phyloP scores from a whole-genome alignment of 2,888 invertebrate genomes.

The Eueremaeus valkanovi region DNA sequence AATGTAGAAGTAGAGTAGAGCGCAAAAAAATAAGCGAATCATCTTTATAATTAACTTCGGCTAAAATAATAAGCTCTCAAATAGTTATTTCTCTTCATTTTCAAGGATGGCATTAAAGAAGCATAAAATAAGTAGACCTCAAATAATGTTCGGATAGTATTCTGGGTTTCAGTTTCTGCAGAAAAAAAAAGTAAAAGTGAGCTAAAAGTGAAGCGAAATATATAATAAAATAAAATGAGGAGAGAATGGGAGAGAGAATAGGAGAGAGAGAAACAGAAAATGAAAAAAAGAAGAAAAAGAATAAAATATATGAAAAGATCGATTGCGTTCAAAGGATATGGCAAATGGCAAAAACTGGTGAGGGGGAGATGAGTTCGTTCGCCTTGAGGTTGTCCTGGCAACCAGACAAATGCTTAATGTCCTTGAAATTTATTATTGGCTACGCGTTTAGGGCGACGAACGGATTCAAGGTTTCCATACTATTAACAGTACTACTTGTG shows the following conservation, averaged over 20 bases:
- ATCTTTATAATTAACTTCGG: too few species aligned
- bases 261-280: not conserved
- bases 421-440: slow-evolving; percentile 35
- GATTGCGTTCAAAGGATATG: slow-evolving; percentile 16
- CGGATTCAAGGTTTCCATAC: slow-evolving; percentile 39
- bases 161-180: not conserved
- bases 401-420: slow-evolving; percentile 35
- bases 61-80: too few species aligned
- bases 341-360: not conserved
- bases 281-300: not conserved
- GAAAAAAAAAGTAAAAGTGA: not conserved
- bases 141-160: not conserved
- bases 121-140: too few species aligned
- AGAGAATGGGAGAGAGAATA: not conserved
- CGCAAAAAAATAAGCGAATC: too few species aligned
- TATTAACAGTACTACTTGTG: not conserved
- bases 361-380: slow-evolving; percentile 39
- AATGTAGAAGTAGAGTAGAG: too few species aligned
- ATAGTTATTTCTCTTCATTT: too few species aligned
- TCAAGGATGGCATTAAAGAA: too few species aligned
- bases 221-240: not conserved
- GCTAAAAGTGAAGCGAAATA: not conserved
- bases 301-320: not conserved
- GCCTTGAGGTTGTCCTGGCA: slow-evolving; percentile 31
- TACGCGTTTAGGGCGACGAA: slow-evolving; percentile 29